Base-by-base conservation (phyloP, 1,140 invertebrate genomes). In the Calephelis virginiensis region DNA sequence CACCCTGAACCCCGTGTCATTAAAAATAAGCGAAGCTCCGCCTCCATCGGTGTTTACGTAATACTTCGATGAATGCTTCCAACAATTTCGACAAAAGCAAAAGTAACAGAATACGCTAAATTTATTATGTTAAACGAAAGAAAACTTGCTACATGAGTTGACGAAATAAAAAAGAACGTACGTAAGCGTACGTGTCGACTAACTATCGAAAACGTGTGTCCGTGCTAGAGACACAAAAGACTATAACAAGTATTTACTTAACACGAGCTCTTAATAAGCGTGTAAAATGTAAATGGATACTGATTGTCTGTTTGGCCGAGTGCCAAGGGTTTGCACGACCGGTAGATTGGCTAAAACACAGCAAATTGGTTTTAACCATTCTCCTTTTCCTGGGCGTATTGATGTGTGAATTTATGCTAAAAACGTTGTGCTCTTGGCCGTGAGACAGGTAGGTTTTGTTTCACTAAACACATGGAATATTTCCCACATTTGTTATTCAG, bases 221-320 rank as follows among this genome's bases (percentile, higher is more conserved):
- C 40, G 40, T 43, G 40, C 40, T 43, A 43, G 40, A 77, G 70
- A 73, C 28, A 69, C 74, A 77, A 71, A 74, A 78, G 64, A 50
- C 47, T 73, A 67, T 66, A 71, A 63, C 68, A 65, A 49, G 68
- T 70, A 68, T 72, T 71, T 68, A 68, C 73, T 78, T 69, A 53
- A 74, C 68, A 72, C 70, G 76, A 70, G 61, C 70, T 75, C 73
- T 76, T 64, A 68, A 70, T 63, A 68, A 61, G 45, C 68, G 56
- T 59, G 56, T 59, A 59, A 67, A 63, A 75, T 71, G 72, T 78
- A 77, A 85, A 80, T 82, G 77, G 78, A 77, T 74, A 77, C 72
- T 70, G 71, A 73, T 77, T 78, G 71, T 75, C 69, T 70, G 69
- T 74, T 71, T 83, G 80, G 80, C 77, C 68, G 64, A 50, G 17